A percentile compares a stretch with the other conserved stretches of the same genome.
phyloP scores from a whole-genome alignment of 2,797 vertebrate species.

The Propithecus perrieri region DNA sequence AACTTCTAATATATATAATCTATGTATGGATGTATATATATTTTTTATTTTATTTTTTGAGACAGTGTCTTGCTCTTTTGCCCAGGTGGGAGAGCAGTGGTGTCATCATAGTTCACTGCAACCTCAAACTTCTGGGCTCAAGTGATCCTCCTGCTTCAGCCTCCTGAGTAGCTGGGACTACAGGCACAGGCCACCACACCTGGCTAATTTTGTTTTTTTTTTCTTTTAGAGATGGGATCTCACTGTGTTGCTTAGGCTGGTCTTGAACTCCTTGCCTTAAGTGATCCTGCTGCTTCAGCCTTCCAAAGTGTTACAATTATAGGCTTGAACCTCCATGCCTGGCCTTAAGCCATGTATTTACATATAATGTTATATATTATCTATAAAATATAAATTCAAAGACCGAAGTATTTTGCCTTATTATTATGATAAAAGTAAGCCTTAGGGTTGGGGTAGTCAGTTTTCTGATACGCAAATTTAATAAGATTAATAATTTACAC shows the following conservation, averaged over 20 bases:
- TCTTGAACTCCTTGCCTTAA: no score
- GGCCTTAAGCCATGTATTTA: not conserved
- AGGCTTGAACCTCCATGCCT: not conserved
- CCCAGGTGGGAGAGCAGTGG: not conserved
- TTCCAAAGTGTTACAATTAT: not conserved
- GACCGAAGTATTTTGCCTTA: not conserved
- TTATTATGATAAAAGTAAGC: constrained; percentile 36
- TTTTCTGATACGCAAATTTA: not conserved
- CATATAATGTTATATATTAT: not conserved
- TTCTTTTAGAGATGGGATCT: no score
- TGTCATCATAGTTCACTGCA: not conserved
- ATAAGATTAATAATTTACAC: not conserved
- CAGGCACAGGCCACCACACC: not conserved
- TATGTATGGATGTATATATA: not conserved
- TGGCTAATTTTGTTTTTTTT: no score
- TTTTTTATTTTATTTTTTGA: not conserved
- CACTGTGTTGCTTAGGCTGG: no score
- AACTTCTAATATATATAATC: not conserved
- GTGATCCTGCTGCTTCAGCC: no score
- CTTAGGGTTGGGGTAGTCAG: not conserved
- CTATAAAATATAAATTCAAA: not conserved
- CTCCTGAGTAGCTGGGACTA: not conserved
- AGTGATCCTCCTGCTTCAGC: not conserved
- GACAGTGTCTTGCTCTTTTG: not conserved
- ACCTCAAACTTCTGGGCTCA: not conserved